A percentile compares a stretch with the other conserved stretches of the same genome.
Conservation (phyloP, 2,113 vertebrate genomes). For the Cyprinodon tularosa region DNA sequence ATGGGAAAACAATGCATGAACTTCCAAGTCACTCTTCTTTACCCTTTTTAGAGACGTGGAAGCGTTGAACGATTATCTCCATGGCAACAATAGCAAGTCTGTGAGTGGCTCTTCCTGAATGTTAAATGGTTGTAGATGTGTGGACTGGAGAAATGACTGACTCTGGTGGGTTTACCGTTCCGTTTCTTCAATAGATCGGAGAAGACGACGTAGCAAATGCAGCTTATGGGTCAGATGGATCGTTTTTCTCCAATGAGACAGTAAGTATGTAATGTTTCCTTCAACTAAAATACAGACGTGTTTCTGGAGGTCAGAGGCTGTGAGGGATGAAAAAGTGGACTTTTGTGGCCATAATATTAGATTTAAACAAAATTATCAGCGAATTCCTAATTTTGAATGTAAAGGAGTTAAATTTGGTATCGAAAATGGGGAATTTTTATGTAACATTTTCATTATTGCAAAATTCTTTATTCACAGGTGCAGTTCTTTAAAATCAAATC, state of each 20-base stretch:
- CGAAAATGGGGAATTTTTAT: too few relatives aligned
- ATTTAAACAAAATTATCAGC: neutral
- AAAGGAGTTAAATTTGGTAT: too few relatives aligned
- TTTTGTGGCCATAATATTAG: neutral
- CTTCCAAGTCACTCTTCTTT: neutral
- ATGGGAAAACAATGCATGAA: neutral
- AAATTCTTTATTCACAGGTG: too few relatives aligned
- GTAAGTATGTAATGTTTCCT: conserved; percentile 77
- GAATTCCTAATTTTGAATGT: too few relatives aligned
- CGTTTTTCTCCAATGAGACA: conserved; percentile 89
- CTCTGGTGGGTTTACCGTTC: neutral
- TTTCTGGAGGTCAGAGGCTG: neutral
- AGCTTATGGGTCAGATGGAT: conserved; percentile 91
- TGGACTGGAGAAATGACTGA: neutral
- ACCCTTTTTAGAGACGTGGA: conserved; percentile 89
- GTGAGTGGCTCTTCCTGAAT: conserved; percentile 82
- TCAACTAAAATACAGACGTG: conserved; percentile 9
- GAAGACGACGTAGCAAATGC: conserved; percentile 91
- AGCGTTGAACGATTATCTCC: conserved; percentile 96
- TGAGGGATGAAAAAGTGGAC: neutral
- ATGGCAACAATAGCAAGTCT: conserved; percentile 94
- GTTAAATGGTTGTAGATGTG: neutral
- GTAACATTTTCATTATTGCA: too few relatives aligned
- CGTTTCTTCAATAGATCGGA: conserved; percentile 72
- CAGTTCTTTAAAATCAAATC: too few relatives aligned